Base-by-base conservation (phyloP, 2,888 invertebrate genomes). In the Chymomyza caudatula region DNA sequence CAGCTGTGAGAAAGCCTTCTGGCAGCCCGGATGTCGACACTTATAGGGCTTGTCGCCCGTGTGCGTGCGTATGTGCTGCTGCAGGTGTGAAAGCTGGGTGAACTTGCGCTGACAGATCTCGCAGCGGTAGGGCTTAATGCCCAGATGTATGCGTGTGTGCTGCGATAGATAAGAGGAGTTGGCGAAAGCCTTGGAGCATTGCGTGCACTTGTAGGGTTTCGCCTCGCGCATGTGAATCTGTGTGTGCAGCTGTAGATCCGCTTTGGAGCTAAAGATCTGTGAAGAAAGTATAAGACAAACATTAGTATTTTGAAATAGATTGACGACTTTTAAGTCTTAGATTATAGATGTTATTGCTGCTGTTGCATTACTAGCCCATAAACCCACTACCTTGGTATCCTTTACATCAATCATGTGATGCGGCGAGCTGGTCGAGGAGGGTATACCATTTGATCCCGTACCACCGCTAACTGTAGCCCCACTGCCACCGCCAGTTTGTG, bases 11-110 rank as follows among this genome's bases (percentile, higher is more conserved):
- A 99, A 99, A 76, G 99, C 98, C 92, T 99, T 99, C 91, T 97
- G 98, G 92, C 98, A 98, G 78, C 97, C 98, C 22, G 97, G 96
- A 91, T 98, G 97, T 87, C 97, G 95, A 92, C 98, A 99, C 91
- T 98, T 97, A 93, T 96, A 99, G 59, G 99, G 99, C 91, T 99
- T 99, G 92, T 99, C 99, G 67, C 99, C 98, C 47, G 99, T 99
- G 91, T 99, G 99, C 75, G 99, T 99, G 87, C 99, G 94, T 91
- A 99, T 98, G 92, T 99, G 99, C 92, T 99, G 99, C 92, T 99
- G 99, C 73, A 99, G 94, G 91, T 99, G 99, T 75, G 98, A 98
- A 79, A 99, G 93, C 92, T 99, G 99, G 65, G 99, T 99, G 92
- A 99, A 99, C 92, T 97, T 98, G 91, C 98, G 94, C 91, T 97